Conservation (phyloP, 2,797 vertebrate species). For the Leptoclinus maculatus region DNA sequence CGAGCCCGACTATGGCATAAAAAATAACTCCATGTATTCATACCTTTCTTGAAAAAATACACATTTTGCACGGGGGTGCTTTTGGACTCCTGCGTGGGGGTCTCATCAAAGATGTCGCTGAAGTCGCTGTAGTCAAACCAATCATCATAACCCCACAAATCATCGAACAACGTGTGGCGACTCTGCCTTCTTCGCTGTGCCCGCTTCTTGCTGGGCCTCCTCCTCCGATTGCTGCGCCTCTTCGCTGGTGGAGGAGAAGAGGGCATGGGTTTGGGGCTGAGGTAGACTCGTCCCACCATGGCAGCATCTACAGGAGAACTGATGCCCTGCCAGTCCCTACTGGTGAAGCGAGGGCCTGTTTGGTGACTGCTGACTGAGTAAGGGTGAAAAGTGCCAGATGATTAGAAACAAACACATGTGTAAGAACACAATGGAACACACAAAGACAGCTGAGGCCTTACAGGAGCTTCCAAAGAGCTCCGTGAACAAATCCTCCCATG, state of each 20-base stretch:
- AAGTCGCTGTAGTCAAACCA: slow-evolving; percentile 55
- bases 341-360: slow-evolving; percentile 75
- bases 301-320: slow-evolving; percentile 87
- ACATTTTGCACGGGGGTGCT: slow-evolving; percentile 90
- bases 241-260: slow-evolving; percentile 14
- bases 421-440: neutral
- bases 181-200: slow-evolving; percentile 44
- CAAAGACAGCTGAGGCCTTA: slow-evolving; percentile 55
- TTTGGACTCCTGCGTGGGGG: slow-evolving; percentile 46
- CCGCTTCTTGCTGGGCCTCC: slow-evolving; percentile 52
- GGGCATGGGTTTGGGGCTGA: slow-evolving; percentile 69
- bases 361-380: slow-evolving; percentile 53
- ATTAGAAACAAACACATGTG: neutral
- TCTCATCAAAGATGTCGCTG: slow-evolving; percentile 20
- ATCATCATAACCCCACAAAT: slow-evolving; percentile 66
- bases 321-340: slow-evolving; percentile 88
- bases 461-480: slow-evolving; percentile 82
- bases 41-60: slow-evolving; percentile 94
- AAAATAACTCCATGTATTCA: neutral
- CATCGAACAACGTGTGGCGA: slow-evolving; percentile 56
- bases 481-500: slow-evolving; percentile 84
- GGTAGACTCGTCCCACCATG: slow-evolving; percentile 88
- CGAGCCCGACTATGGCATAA: neutral
- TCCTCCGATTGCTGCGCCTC: slow-evolving; percentile 30
- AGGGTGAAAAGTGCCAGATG: neutral